phyloP scores from a whole-genome alignment of 2,888 invertebrate species.

The Galerucella calmariensis region DNA sequence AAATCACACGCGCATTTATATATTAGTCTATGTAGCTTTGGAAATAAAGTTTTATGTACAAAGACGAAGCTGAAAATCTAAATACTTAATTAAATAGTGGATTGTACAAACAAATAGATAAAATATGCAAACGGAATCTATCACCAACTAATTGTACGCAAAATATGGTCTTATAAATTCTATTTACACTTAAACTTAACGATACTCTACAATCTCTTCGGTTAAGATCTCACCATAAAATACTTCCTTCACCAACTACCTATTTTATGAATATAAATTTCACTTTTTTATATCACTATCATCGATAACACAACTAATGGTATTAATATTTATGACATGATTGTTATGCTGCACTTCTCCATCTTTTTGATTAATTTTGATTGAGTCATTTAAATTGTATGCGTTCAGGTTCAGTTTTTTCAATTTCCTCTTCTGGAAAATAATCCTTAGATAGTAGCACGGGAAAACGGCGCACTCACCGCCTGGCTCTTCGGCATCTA shows the following conservation, averaged over 20 bases:
- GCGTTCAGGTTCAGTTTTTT: constrained; percentile 65
- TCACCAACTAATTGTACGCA: too few species aligned
- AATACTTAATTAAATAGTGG: too few species aligned
- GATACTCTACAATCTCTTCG: neutral
- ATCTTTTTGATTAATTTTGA: constrained; percentile 29
- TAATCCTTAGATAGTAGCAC: constrained; percentile 83
- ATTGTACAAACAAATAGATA: too few species aligned
- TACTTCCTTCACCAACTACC: neutral
- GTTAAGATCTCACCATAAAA: neutral
- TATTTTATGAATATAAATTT: neutral
- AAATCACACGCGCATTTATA: constrained; percentile 4
- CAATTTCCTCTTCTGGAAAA: constrained; percentile 76
- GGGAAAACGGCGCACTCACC: constrained; percentile 87
- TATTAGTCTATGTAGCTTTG: neutral
- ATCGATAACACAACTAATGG: constrained; percentile 38
- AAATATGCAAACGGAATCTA: too few species aligned
- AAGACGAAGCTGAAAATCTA: too few species aligned
- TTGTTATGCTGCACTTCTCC: constrained; percentile 50
- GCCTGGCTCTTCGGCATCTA: constrained; percentile 86
- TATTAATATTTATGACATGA: constrained; percentile 49
- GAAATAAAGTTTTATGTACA: too few species aligned
- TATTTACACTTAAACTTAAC: neutral
- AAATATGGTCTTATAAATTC: neutral
- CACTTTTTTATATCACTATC: constrained; percentile 37
- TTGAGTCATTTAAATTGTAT: constrained; percentile 22